Conservation (phyloP, 2,797 vertebrate species). For the Eulemur mongoz region DNA sequence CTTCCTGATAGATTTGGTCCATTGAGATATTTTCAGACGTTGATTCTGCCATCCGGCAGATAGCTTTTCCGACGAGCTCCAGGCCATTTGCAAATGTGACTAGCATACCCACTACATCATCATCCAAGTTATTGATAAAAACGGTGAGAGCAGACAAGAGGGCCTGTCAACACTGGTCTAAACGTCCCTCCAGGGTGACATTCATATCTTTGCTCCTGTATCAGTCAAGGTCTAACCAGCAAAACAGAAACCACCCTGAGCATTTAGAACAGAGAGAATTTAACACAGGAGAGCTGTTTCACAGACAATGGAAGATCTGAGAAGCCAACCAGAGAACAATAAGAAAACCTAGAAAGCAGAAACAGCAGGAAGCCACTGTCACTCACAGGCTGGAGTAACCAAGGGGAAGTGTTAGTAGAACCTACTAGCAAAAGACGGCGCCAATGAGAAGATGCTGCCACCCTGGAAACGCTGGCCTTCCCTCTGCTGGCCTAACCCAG, state of each 20-base stretch:
- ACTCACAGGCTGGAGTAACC: neutral
- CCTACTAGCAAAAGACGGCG: neutral
- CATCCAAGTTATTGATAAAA: slow-evolving; percentile 36
- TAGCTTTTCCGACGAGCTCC: slow-evolving; percentile 24
- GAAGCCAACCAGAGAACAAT: neutral
- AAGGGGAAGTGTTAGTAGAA: neutral
- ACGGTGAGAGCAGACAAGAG: neutral
- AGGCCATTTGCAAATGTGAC: slow-evolving; percentile 36
- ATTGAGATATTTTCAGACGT: slow-evolving; percentile 47
- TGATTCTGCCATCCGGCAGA: neutral
- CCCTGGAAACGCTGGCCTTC: neutral
- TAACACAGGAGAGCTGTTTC: neutral
- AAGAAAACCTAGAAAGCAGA: neutral
- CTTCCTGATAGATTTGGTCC: slow-evolving; percentile 22
- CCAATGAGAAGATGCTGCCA: neutral
- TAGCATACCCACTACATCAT: neutral
- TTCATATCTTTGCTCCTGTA: neutral
- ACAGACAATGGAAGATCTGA: neutral
- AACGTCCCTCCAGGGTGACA: neutral
- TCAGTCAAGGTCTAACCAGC: neutral
- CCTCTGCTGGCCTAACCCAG: neutral
- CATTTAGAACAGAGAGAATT: slow-evolving; percentile 10
- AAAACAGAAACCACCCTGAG: neutral
- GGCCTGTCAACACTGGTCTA: neutral
- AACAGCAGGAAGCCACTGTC: neutral